phyloP scores from a whole-genome alignment of 2,888 invertebrate genomes.

The Drosophila kuntzei region DNA sequence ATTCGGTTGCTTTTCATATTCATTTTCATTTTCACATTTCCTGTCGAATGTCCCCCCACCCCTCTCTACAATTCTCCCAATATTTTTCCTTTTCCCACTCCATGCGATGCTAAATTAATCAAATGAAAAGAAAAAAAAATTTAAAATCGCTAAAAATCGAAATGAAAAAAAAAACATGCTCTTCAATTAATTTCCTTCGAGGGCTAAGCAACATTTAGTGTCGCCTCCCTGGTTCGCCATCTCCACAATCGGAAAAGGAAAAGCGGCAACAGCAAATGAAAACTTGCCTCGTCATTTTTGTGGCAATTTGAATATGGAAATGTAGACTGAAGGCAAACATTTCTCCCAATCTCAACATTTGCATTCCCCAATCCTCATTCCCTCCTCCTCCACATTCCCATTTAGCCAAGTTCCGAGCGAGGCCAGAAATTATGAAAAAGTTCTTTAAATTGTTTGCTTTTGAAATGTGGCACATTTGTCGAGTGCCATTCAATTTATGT shows the following conservation, averaged over 20 bases:
- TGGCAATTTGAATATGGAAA: constrained; percentile 63
- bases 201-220: constrained; percentile 43
- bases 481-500: constrained; percentile 34
- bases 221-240: too few relatives aligned
- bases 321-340: constrained; percentile 19
- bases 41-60: constrained; percentile 1
- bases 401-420: constrained; percentile 21
- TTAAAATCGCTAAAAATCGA: constrained; percentile 24
- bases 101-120: constrained; percentile 49
- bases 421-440: constrained; percentile 47
- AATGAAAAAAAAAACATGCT: constrained; percentile 17
- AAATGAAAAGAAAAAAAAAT: constrained; percentile 15
- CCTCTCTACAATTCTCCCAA: neutral
- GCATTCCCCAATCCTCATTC: neutral
- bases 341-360: neutral
- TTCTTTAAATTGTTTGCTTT: constrained; percentile 56
- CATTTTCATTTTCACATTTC: constrained; percentile 35
- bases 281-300: constrained; percentile 61
- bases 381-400: constrained; percentile 1
- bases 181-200: constrained; percentile 56
- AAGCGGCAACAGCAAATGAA: neutral
- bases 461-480: constrained; percentile 44
- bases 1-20: constrained; percentile 35
- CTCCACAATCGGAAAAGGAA: neutral
- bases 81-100: neutral